Conservation (phyloP, 2,888 invertebrate species). For the Automeris io region DNA sequence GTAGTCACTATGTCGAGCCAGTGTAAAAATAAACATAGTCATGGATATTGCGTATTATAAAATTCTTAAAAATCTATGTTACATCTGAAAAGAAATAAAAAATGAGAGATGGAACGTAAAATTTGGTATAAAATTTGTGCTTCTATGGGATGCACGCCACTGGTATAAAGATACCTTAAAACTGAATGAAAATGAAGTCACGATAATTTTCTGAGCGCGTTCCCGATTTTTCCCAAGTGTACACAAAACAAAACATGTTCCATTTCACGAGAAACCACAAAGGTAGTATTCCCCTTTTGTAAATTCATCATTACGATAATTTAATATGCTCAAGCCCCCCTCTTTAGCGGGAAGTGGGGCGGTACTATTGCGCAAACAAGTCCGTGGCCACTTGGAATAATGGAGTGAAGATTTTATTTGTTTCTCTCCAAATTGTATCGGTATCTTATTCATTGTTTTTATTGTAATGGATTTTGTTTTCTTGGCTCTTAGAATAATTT, state of each 20-base stretch:
- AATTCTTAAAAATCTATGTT: not conserved
- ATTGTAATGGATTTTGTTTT: not conserved
- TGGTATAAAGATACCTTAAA: no score
- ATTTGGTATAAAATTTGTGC: slow-evolving; percentile 2
- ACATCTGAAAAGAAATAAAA: not conserved
- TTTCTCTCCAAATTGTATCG: slow-evolving; percentile 2
- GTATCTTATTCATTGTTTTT: slow-evolving; percentile 2
- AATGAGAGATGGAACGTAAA: not conserved
- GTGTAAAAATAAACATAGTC: no score
- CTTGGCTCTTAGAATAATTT: not conserved
- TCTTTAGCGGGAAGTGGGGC: slow-evolving; percentile 20
- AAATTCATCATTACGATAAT: slow-evolving; percentile 37
- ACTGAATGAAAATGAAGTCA: no score
- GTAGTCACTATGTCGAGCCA: no score
- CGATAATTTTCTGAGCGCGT: not conserved
- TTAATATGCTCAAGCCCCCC: slow-evolving; percentile 26
- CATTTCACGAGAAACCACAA: slow-evolving; percentile 12
- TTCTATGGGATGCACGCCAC: no score
- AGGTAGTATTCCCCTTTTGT: slow-evolving; percentile 22
- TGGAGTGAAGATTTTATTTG: slow-evolving; percentile 7
- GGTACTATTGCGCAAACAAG: slow-evolving; percentile 20
- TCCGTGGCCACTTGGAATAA: slow-evolving; percentile 3
- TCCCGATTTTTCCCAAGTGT: not conserved
- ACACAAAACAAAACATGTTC: not conserved
- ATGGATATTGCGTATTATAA: no score